Conservation (phyloP, 2,888 invertebrate genomes). For the Criorhina ranunculi region DNA sequence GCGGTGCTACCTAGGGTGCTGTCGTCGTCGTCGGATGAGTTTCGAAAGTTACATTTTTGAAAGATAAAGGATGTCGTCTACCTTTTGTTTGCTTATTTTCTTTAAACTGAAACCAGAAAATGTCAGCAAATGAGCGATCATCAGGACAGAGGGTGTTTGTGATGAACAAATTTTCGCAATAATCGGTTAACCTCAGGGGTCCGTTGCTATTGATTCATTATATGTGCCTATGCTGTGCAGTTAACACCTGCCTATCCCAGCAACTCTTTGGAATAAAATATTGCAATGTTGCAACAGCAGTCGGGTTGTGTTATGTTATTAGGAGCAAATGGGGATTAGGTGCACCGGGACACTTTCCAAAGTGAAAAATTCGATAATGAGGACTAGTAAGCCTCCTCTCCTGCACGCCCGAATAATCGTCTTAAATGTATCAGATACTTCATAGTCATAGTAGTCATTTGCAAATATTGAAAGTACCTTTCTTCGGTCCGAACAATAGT, state of each 20-base stretch:
- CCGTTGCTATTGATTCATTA: slow-evolving; percentile 64
- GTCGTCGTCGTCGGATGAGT: slow-evolving; percentile 65
- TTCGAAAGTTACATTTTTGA: slow-evolving; percentile 55
- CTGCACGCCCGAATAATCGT: slow-evolving; percentile 70
- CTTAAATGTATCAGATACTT: slow-evolving; percentile 61
- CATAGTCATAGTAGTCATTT: slow-evolving; percentile 18
- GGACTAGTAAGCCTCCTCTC: slow-evolving; percentile 58
- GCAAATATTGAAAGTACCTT: slow-evolving; percentile 29
- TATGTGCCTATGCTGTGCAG: slow-evolving; percentile 22
- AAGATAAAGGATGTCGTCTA: slow-evolving; percentile 46
- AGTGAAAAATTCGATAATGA: slow-evolving; percentile 64
- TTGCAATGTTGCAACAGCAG: slow-evolving; percentile 61
- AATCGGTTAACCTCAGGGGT: slow-evolving; percentile 77
- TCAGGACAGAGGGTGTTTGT: slow-evolving; percentile 70
- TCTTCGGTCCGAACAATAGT: slow-evolving; percentile 22
- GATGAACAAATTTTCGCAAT: slow-evolving; percentile 76
- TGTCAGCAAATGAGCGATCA: slow-evolving; percentile 76
- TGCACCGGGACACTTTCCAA: slow-evolving; percentile 4
- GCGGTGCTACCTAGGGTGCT: slow-evolving; percentile 75
- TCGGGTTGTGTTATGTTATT: slow-evolving; percentile 59
- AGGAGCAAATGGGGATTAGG: slow-evolving; percentile 66
- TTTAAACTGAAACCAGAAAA: slow-evolving; percentile 68
- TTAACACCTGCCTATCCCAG: slow-evolving; percentile 63
- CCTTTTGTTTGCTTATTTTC: slow-evolving; percentile 56
- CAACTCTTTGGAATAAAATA: slow-evolving; percentile 68